Conservation (phyloP, 2,113 vertebrate species). For the Cyrtonyx montezumae region DNA sequence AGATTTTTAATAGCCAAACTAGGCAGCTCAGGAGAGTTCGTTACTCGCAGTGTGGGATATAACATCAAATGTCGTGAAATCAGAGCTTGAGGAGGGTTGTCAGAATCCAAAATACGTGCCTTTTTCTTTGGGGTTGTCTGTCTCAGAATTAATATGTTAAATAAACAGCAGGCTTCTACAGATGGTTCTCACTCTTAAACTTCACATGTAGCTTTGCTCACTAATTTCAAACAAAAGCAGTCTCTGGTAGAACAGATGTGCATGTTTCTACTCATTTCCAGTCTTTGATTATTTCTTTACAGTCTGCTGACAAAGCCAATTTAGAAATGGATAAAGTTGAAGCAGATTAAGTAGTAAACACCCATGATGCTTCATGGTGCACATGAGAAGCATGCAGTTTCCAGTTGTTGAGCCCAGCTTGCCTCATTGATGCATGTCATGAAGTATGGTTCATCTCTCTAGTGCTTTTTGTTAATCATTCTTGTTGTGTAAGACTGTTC, state of each 20-base stretch:
- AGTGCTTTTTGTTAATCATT: not conserved
- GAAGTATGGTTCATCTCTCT: not conserved
- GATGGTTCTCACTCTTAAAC: not conserved
- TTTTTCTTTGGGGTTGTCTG: not conserved
- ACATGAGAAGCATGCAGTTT: not conserved
- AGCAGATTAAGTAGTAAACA: not conserved
- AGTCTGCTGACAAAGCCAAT: not conserved
- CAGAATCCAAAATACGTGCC: not conserved
- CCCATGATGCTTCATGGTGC: not conserved
- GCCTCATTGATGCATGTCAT: not conserved
- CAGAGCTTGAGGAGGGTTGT: not conserved
- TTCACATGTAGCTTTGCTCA: not conserved
- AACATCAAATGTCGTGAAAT: not conserved
- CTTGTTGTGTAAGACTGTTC: not conserved
- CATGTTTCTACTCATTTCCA: not conserved
- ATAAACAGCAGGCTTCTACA: not conserved
- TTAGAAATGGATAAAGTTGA: not conserved
- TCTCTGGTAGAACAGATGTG: not conserved
- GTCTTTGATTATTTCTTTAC: not conserved
- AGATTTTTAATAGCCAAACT: not conserved
- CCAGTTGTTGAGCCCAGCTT: fast-evolving
- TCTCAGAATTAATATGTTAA: not conserved
- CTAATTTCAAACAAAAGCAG: not conserved
- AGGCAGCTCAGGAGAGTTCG: not conserved
- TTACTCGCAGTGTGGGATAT: not conserved